A percentile compares a stretch with the other conserved stretches of the same genome.
Conservation (phyloP, 2,797 vertebrate genomes). For the Ficedula albicollis region DNA sequence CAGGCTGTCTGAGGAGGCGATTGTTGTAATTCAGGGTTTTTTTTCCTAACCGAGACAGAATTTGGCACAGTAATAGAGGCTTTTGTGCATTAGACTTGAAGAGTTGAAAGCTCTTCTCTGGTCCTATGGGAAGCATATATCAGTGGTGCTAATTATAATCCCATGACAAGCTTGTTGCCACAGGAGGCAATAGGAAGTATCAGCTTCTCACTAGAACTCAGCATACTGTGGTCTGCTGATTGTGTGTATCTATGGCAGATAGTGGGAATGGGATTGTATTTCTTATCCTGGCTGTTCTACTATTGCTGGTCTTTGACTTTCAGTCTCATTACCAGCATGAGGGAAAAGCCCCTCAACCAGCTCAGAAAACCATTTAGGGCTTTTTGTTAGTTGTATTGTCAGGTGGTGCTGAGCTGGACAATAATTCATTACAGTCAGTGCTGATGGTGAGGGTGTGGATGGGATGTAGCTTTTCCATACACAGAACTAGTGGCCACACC, state of each 20-base stretch:
- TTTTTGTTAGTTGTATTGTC: neutral
- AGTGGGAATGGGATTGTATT: neutral
- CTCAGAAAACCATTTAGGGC: neutral
- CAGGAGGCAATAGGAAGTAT: neutral
- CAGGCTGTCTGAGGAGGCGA: neutral
- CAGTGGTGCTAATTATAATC: conserved; percentile 15
- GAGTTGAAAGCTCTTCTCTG: conserved; percentile 7
- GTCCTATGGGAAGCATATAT: conserved; percentile 4
- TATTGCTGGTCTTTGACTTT: neutral
- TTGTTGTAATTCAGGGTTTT: neutral
- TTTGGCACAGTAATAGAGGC: neutral
- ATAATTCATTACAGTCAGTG: accelerated
- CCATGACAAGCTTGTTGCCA: neutral
- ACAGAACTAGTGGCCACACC: neutral
- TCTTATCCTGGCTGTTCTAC: neutral
- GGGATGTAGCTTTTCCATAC: neutral
- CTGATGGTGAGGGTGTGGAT: neutral
- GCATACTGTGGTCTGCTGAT: neutral
- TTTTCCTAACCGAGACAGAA: neutral
- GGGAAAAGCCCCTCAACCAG: neutral
- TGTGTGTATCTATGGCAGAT: neutral
- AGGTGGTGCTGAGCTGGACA: neutral
- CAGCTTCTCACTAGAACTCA: neutral
- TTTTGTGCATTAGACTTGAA: neutral
- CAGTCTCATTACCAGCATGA: neutral